Base-by-base conservation (phyloP, 2,797 vertebrate species). In the Enteromius trimaculatus region DNA sequence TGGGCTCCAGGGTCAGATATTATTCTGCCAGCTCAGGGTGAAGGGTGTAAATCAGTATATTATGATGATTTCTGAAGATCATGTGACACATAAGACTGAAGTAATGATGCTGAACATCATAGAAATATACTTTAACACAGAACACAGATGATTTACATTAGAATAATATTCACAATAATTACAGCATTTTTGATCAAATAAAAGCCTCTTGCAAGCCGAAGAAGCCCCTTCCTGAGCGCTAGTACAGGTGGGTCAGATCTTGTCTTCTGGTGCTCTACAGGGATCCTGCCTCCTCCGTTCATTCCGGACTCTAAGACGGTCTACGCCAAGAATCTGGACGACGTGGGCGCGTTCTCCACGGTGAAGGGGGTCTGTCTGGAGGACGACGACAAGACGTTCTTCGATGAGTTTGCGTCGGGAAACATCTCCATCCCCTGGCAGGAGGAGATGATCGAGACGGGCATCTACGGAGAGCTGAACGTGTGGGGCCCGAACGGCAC, bases 381-480 rank as follows among this genome's bases (percentile, higher is more conserved):
- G 14, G 94, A 96, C 11, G 4, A 86, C 0, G 97, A 97, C 86
- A 93, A 91, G 1, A 90, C 90, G n/a, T 95, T 96, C 90, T 97
- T 94, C 58, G 94, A 96, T 1, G 96, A 96, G 82, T 97, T 97
- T 62, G 90, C 96, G 58, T 94, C 96, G 0, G 96, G 96, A 85
- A 97, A 95, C 89, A 96, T 97, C 80, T 6, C 96, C 77, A 95
- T 97, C 47, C 96, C 96, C 4, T 97, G 96, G 96, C 96, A 97
- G 87, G 96, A 97, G 89, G 97, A 97, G 91, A 97, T 97, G 95
- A 96, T 97, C 0, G 96, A 97, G 4, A 96, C 92, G 8, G 96
- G 96, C 16, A 70, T 97, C 79, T 97, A 95, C 3, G 95, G 92
- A 6, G 96, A 97, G 91, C 92, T 97, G 75, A 96, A 96, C 0